phyloP scores from a whole-genome alignment of 2,113 vertebrate genomes.

The Nothocercus julius region DNA sequence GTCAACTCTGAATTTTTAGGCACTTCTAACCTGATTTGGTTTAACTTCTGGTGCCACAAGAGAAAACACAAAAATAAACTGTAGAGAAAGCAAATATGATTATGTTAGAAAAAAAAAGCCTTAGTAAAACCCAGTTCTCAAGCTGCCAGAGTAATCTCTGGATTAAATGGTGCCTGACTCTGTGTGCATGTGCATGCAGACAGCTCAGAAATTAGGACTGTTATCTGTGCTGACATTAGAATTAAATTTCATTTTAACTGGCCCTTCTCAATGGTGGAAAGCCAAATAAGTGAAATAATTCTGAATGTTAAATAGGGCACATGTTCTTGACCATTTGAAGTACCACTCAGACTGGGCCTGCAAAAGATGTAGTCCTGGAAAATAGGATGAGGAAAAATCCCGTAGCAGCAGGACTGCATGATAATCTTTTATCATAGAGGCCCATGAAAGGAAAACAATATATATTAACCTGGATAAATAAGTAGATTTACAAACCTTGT shows the following conservation, averaged over 20 bases:
- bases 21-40: not conserved
- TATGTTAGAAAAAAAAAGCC: not conserved
- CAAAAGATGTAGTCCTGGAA: not conserved
- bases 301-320: accelerated
- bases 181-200: accelerated
- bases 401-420: not conserved
- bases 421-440: not conserved
- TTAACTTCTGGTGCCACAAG: not conserved
- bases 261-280: not conserved
- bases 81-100: accelerated
- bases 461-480: accelerated
- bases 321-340: not conserved
- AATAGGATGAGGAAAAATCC: not conserved
- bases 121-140: not conserved
- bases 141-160: not conserved
- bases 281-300: not conserved
- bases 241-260: not conserved
- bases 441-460: not conserved
- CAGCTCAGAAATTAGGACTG: not conserved
- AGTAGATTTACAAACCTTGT: accelerated
- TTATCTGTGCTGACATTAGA: not conserved
- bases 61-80: not conserved
- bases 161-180: accelerated
- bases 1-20: not conserved
- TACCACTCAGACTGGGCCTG: accelerated